Evolutionary conservation across 2,888 invertebrate species (phyloP).

Genomic region (Lottia scabra): DNA sequence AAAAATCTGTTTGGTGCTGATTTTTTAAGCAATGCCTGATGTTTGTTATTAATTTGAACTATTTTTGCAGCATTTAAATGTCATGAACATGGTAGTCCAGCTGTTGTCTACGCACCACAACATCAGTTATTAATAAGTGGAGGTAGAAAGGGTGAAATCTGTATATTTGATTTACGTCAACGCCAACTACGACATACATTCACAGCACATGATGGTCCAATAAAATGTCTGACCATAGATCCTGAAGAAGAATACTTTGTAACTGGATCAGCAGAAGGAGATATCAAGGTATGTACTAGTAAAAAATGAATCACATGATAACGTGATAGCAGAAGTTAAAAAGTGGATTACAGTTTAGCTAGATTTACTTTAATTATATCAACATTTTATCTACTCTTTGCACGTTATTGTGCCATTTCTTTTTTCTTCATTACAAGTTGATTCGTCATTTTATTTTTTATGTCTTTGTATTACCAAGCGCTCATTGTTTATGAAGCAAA

Average conservation of each 20-base stretch:
- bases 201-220: slow-evolving; percentile 90
- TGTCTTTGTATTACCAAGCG: too few species aligned
- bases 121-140: slow-evolving; percentile 95
- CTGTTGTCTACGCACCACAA: slow-evolving; percentile 91
- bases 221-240: slow-evolving; percentile 94
- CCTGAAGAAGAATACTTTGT: slow-evolving; percentile 96
- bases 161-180: slow-evolving; percentile 90
- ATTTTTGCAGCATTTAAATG: slow-evolving; percentile 84
- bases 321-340: too few species aligned
- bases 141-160: slow-evolving; percentile 96
- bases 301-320: too few species aligned
- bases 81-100: slow-evolving; percentile 90
- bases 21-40: too few species aligned
- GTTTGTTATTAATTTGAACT: background rate
- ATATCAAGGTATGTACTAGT: slow-evolving; percentile 71
- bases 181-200: slow-evolving; percentile 76
- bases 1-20: too few species aligned
- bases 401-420: too few species aligned
- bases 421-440: too few species aligned
- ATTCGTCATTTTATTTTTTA: too few species aligned
- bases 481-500: too few species aligned
- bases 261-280: slow-evolving; percentile 80
- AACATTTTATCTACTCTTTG: too few species aligned
- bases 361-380: too few species aligned
- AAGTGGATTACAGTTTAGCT: too few species aligned